Percentiles rank a stretch among this genome's conserved stretches.
Evolutionary conservation across 2,113 vertebrate genomes (phyloP).

Genomic region (Candoia aspera): DNA sequence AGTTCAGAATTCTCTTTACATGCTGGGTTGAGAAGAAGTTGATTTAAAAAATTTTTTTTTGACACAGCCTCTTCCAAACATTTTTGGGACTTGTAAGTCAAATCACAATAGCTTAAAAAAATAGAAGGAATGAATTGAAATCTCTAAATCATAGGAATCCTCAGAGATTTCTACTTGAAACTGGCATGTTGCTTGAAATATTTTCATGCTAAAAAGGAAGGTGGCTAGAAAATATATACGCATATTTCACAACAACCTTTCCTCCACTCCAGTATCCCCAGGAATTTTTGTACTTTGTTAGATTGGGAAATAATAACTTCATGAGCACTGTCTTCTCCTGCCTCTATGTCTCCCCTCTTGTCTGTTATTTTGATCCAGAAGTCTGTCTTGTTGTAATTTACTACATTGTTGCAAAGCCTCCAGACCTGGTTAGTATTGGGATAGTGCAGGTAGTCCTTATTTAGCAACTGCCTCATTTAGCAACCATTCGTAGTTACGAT

Average conservation of each 20-base stretch:
- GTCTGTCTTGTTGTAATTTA: not conserved
- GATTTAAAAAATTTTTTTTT: slow-evolving; percentile 23
- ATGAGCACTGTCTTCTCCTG: not conserved
- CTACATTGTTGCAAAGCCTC: not conserved
- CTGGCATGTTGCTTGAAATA: accelerated
- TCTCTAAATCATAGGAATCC: not conserved
- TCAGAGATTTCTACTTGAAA: slow-evolving; percentile 32
- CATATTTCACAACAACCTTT: not conserved
- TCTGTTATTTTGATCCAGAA: not conserved
- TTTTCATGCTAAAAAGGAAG: not conserved
- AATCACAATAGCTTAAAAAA: slow-evolving; percentile 9
- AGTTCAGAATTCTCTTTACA: slow-evolving; percentile 31
- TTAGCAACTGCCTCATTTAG: too few relatives aligned
- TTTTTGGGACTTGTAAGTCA: slow-evolving; percentile 25
- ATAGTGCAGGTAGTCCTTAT: not conserved
- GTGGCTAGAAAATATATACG: not conserved
- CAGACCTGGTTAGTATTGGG: not conserved
- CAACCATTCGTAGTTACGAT: too few relatives aligned
- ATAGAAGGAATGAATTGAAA: slow-evolving; percentile 23
- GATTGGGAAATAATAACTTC: not conserved
- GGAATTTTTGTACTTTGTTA: not conserved
- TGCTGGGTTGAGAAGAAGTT: not conserved
- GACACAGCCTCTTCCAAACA: not conserved
- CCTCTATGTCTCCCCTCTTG: not conserved
- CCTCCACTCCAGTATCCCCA: not conserved